Evolutionary conservation across 2,797 vertebrate genomes (phyloP).

Genomic region (Leucoraja ocellata): DNA sequence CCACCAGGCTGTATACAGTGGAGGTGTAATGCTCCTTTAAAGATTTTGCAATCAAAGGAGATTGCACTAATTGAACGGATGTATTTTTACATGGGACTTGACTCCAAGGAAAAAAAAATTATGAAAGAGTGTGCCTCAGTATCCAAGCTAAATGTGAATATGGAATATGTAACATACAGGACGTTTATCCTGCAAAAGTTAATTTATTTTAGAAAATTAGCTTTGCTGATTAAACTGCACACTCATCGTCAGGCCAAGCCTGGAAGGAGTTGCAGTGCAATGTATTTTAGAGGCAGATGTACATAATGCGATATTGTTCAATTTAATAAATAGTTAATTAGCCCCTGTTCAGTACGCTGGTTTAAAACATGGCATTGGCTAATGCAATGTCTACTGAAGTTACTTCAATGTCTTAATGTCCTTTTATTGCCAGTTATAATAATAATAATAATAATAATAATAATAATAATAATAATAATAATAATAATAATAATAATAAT

Average conservation of each 20-base stretch:
- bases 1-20: not conserved
- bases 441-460: no score
- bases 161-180: not conserved
- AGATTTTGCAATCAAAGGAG: not conserved
- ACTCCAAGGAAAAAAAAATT: not conserved
- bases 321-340: not conserved
- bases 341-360: not conserved
- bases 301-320: not conserved
- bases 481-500: no score
- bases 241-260: not conserved
- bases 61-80: not conserved
- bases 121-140: not conserved
- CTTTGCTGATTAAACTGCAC: not conserved
- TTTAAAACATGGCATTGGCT: not conserved
- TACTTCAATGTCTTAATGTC: not conserved
- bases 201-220: constrained; percentile 30
- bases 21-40: not conserved
- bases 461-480: no score
- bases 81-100: not conserved
- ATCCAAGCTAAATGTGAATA: not conserved
- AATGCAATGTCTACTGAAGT: not conserved
- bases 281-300: not conserved
- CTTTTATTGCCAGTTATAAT: not conserved
- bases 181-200: not conserved
- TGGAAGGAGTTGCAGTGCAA: not conserved